These are phyloP conservation scores for Phenacoccus solenopsis DNA, from an alignment of 1,140 invertebrate species.

Conservation along the genomic window DNA sequence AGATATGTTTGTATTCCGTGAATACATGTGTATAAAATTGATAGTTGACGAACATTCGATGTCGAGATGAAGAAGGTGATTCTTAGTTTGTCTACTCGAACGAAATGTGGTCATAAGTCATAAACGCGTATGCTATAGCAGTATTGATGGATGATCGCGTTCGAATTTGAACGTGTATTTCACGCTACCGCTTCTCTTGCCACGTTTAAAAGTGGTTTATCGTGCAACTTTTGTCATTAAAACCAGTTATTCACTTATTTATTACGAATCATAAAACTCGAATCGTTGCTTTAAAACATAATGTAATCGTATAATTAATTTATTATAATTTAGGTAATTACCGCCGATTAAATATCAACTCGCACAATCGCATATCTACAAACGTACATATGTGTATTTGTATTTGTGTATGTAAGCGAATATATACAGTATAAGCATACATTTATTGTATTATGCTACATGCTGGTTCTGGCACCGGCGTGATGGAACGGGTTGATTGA, in stretches of 20 bases:
- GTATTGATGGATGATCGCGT: no score
- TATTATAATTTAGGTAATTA: constrained; percentile 4
- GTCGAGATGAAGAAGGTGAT: no score
- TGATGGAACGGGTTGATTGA: not conserved
- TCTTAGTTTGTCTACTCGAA: no score
- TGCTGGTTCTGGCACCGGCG: not conserved
- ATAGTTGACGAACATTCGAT: no score
- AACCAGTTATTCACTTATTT: no score
- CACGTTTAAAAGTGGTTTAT: not conserved
- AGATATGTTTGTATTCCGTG: no score
- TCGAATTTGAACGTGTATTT: not conserved
- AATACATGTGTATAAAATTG: no score
- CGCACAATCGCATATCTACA: no score
- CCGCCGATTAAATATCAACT: not conserved
- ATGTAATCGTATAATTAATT: constrained; percentile 3
- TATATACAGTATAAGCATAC: no score
- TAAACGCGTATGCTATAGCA: no score
- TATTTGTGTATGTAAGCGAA: not conserved
- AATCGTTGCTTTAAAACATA: not conserved
- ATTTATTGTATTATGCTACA: not conserved
- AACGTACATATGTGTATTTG: no score
- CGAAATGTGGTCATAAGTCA: no score
- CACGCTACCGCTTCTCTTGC: not conserved
- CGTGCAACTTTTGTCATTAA: not conserved
- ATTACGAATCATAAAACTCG: not conserved